Percentiles rank a stretch among this genome's conserved stretches.
Conservation (phyloP, 2,888 invertebrate genomes). For the Cosmia pyralina region DNA sequence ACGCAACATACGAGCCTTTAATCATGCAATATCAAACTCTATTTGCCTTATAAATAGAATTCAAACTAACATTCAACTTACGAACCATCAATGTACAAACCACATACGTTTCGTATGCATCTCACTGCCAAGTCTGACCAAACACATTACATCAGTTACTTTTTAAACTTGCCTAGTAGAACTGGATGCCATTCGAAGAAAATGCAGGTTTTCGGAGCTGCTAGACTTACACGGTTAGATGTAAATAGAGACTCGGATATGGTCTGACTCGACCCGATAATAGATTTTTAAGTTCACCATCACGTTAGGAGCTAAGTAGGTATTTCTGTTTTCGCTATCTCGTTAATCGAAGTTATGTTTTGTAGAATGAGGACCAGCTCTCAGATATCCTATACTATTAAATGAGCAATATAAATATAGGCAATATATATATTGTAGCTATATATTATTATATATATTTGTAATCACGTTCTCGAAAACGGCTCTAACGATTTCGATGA, state of each 20-base stretch:
- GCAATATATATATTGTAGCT: too few relatives aligned
- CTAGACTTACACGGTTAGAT: background rate
- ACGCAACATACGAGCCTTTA: background rate
- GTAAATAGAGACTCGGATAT: background rate
- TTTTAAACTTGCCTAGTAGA: background rate
- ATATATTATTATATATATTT: too few relatives aligned
- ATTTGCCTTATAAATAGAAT: too few relatives aligned
- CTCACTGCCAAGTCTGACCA: background rate
- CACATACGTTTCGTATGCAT: background rate
- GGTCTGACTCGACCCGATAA: background rate
- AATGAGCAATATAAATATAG: too few relatives aligned
- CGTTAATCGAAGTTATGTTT: background rate
- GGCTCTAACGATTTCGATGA: too few relatives aligned
- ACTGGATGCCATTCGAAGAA: background rate
- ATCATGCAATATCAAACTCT: background rate
- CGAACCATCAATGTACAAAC: slow-evolving; percentile 4
- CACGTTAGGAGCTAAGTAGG: too few relatives aligned
- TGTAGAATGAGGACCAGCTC: background rate
- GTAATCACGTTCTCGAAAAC: too few relatives aligned
- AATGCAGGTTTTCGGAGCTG: background rate
- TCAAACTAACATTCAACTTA: too few relatives aligned
- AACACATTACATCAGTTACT: background rate
- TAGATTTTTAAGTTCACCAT: background rate
- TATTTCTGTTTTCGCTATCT: too few relatives aligned
- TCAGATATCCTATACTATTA: too few relatives aligned